Evolutionary conservation across 2,797 vertebrate species (phyloP).

Genomic region (Podargus strigoides): DNA sequence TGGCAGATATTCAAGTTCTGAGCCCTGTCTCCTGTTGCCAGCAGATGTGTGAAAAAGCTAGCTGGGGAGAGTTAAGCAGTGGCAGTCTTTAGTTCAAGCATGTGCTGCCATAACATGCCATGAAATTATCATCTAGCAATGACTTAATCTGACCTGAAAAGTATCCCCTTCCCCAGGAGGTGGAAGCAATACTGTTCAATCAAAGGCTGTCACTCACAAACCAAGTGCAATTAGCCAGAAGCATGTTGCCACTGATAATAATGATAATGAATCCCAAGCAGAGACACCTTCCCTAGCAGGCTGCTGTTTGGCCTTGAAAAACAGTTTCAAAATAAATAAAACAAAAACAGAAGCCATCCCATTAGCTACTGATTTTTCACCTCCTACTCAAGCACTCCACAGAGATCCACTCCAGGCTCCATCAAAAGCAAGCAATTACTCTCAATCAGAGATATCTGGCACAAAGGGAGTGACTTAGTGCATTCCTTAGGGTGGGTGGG

Average conservation of each 20-base stretch:
- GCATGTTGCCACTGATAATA: constrained; percentile 7
- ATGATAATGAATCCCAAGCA: constrained; percentile 25
- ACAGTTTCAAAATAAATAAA: constrained; percentile 52
- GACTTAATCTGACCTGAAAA: constrained; percentile 30
- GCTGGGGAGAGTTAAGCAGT: neutral
- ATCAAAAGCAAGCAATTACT: constrained; percentile 46
- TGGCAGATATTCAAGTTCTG: neutral
- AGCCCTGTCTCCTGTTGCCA: neutral
- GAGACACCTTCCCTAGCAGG: constrained; percentile 30
- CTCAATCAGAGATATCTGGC: constrained; percentile 21
- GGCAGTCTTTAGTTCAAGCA: neutral
- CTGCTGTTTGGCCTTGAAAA: constrained; percentile 57
- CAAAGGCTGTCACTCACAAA: constrained; percentile 15
- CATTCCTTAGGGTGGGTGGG: constrained; percentile 27
- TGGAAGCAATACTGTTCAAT: neutral
- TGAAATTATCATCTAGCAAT: neutral
- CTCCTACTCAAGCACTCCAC: constrained; percentile 46
- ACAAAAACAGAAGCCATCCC: constrained; percentile 45
- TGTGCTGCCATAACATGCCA: neutral
- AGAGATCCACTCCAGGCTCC: constrained; percentile 15
- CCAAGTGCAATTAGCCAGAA: constrained; percentile 18
- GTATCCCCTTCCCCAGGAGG: neutral
- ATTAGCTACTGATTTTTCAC: constrained; percentile 42
- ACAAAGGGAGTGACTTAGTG: neutral
- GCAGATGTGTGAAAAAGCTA: neutral